Evolutionary conservation across 2,888 invertebrate species (phyloP), one percentile per base, ranked within the genome.

Genomic region (Amiota communis): DNA sequence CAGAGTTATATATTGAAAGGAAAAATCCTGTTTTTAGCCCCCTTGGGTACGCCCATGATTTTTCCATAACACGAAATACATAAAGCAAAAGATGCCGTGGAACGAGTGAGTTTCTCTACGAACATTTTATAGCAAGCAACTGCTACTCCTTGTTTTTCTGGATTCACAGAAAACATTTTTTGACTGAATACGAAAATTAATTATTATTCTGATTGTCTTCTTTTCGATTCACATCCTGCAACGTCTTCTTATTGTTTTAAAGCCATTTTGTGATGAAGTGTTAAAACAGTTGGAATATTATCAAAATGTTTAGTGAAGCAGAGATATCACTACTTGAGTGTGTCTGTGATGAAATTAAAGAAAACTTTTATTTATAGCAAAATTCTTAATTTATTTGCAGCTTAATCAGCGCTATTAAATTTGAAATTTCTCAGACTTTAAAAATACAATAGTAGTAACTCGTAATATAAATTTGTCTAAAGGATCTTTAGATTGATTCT

Each of bases 161-260:
- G 53, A 2, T 20, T n/a, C 48, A 64, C 1, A 53, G 72, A 47
- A 51, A 23, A 73, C 71, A 59, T 70, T 70, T 72, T 59, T 72
- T 76, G 63, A 64, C 53, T 71, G 51, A 71, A 57, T 59, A 76
- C 64, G 74, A 64, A 79, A 81, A 81, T 81, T 78, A 80, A 80
- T 80, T 80, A 80, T 72, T 72, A 59, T 63, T 57, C 36, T 23
- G n/a, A 61, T 68, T 72, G 68, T 69, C n/a, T 53, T 72, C 53
- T 15, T 36, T 47, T 11, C 68, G 17, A n/a, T 53, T 17, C n/a
- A 12, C 51, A 17, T 23, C 59, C 59, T 59, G 10, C 53, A 8
- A 47, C 17, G 12, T 56, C 9, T 9, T 20, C 64, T 59, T 17
- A 17, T n/a, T 9, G 9, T 48, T 20, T 65, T 9, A n/a, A 20